Evolutionary conservation across 2,797 vertebrate genomes (phyloP).

Genomic region (Austrolebias charrua): DNA sequence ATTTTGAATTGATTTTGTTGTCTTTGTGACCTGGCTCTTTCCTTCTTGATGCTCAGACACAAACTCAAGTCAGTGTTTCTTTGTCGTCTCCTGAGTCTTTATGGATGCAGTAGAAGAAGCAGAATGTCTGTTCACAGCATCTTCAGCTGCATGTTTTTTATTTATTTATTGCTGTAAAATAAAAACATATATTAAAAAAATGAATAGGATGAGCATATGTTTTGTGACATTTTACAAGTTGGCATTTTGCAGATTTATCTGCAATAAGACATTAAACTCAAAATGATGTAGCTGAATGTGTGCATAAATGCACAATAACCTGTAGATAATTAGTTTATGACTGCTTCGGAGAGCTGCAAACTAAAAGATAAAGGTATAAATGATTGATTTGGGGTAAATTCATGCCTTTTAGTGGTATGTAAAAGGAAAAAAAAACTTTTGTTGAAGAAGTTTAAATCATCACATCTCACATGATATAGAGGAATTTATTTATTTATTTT

Average conservation of each 20-base stretch:
- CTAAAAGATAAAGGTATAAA: not conserved
- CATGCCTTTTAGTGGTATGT: not conserved
- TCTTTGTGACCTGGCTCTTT: not conserved
- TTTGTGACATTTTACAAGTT: not conserved
- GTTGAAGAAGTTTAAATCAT: too few species aligned
- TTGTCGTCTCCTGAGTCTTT: not conserved
- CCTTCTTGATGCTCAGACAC: not conserved
- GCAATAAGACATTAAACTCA: not conserved
- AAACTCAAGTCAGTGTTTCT: not conserved
- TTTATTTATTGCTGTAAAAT: not conserved
- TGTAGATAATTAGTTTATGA: not conserved
- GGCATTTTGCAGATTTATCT: not conserved
- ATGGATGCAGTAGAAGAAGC: not conserved
- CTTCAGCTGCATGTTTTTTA: not conserved
- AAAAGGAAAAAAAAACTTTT: not conserved
- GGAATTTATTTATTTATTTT: too few species aligned
- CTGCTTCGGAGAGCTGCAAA: not conserved
- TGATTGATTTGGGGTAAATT: not conserved
- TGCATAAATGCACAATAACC: not conserved
- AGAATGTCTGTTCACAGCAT: not conserved
- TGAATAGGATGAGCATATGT: not conserved
- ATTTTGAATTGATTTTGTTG: not conserved
- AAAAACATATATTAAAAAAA: too few species aligned
- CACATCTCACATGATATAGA: not conserved
- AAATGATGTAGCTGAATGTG: not conserved